Base-by-base conservation (phyloP, 2,888 invertebrate species). In the Argyresthia albistria region DNA sequence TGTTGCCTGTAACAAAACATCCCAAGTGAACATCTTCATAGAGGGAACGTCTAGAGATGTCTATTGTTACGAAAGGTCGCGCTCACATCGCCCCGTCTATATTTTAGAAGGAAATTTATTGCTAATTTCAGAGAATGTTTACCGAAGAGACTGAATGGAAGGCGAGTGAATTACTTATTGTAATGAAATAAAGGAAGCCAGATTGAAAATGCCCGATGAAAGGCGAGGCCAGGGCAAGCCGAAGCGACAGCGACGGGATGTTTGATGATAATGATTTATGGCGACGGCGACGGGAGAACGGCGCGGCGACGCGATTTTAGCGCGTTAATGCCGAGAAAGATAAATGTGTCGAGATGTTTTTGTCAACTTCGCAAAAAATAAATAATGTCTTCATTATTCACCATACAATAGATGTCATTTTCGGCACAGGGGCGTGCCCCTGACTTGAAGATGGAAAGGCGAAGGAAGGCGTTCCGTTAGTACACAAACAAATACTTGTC, bases 211-310 rank as follows among this genome's bases (percentile, higher is more conserved):
- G 77, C 75, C 78, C 76, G 76, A 77, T 81, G 80, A 80, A 83
- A 81, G 77, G 71, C 74, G 78, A 75, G 74, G 72, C 72, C 70
- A 65, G 48, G 36, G 16, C 46, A 14, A 39, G 49, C 16, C 50
- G 25, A 25, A 25, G 37, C 46, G 50, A 64, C 64, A 63, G 66
- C 61, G 59, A 59, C 66, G 70, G 66, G 64, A 69, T 73, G 77
- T 78, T 80, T 81, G 80, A 80, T 80, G 81, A 70, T 82, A 83
- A 84, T 86, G 83, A 87, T 86, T 86, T 81, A 86, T 82, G 78
- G 69, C 71, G 77, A 78, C 80, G 73, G 75, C 70, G 25, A 25
- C 25, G 25, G 25, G 25, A 25, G 25, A 25, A 73, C 73, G 74
- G 35, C 25, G 45, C 11, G 71, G 76, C 73, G 25, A 74, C 73